Evolutionary conservation across 37 sponge, comb jelly and placozoan species (phyloP).

Genomic region (Lycopodina hypogea): DNA sequence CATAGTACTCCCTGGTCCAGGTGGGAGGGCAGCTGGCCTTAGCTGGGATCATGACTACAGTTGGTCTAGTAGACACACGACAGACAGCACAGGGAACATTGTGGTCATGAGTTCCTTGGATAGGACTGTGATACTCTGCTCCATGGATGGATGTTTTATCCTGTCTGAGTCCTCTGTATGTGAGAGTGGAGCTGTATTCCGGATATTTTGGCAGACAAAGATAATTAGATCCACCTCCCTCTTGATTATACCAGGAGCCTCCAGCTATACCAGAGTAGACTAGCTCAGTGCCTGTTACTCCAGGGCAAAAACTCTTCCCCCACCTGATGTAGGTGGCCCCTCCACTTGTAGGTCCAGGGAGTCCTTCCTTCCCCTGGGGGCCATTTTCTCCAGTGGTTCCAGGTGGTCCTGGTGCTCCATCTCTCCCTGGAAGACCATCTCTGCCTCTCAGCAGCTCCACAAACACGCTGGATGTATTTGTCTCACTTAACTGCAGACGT

Average conservation of each 20-base stretch:
- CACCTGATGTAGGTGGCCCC: constrained; percentile 49
- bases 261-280: constrained; percentile 21
- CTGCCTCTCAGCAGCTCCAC: no score
- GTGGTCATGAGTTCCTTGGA: background rate
- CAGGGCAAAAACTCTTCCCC: constrained; percentile 47
- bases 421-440: no score
- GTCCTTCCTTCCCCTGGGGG: constrained; percentile 12
- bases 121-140: constrained; percentile 19
- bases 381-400: no score
- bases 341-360: constrained; percentile 29
- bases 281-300: constrained; percentile 23
- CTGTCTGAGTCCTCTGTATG: background rate
- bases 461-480: no score
- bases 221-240: constrained; percentile 50
- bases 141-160: constrained; percentile 10
- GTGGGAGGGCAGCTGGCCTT: constrained; percentile 16
- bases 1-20: constrained; percentile 41
- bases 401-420: no score
- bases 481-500: no score
- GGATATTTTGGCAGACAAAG: constrained; percentile 42
- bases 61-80: constrained; percentile 1
- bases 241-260: constrained; percentile 8
- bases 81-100: constrained; percentile 52
- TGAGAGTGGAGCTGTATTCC: background rate
- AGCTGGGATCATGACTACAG: constrained; percentile 45